Conservation (phyloP, 2,888 invertebrate genomes). For the Cylindroiulus punctatus region DNA sequence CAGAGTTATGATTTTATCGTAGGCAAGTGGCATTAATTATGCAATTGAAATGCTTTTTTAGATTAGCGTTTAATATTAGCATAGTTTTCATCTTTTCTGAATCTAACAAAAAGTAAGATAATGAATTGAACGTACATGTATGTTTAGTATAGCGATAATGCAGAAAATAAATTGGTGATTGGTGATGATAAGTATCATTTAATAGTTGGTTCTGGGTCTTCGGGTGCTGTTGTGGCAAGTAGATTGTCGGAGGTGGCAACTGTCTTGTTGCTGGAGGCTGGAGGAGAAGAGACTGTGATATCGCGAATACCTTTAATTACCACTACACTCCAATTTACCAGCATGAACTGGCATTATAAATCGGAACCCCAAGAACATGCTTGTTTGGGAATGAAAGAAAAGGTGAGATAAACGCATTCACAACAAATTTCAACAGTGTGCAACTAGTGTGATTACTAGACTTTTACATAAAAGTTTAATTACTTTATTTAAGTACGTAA, state of each 20-base stretch:
- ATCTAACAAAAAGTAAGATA: too few relatives aligned
- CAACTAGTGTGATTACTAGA: too few relatives aligned
- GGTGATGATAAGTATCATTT: not conserved
- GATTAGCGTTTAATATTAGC: too few relatives aligned
- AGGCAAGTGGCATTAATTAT: not conserved
- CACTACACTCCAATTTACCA: not conserved
- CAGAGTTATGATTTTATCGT: not conserved
- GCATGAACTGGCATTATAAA: conserved; percentile 46
- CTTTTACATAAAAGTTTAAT: too few relatives aligned
- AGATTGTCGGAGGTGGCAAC: conserved; percentile 54
- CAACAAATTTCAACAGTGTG: not conserved
- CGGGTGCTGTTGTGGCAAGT: conserved; percentile 56
- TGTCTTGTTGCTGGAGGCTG: conserved; percentile 52
- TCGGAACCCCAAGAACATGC: conserved; percentile 44
- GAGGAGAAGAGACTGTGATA: not conserved
- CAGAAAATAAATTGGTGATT: not conserved
- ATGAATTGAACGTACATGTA: too few relatives aligned
- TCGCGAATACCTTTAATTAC: not conserved
- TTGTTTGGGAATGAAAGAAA: not conserved
- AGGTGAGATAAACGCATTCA: not conserved
- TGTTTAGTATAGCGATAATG: too few relatives aligned
- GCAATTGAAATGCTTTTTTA: too few relatives aligned
- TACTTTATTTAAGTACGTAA: too few relatives aligned
- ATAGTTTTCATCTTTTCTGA: too few relatives aligned
- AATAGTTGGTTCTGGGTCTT: conserved; percentile 56